Base-by-base conservation (phyloP, 2,797 vertebrate genomes). In the Lutjanus campechanus region DNA sequence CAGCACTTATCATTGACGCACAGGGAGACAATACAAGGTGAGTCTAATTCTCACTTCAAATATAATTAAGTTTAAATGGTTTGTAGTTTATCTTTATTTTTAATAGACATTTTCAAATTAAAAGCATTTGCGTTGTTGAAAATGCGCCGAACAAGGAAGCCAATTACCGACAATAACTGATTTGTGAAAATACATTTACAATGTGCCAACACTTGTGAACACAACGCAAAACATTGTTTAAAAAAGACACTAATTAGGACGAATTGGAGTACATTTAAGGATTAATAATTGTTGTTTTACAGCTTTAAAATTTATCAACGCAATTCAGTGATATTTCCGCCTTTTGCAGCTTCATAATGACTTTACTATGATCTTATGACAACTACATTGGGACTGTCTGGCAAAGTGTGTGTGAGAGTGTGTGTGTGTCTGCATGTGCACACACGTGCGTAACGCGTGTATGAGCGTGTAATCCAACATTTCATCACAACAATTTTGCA, bases 1-100 rank as follows among this genome's bases (percentile, higher is more conserved):
- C 98, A 99, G 97, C 98, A 99, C 97, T 97, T 98, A 94, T 97
- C 95, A 90, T 93, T 96, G 93, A 94, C 97, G 93, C 97, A 97
- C 96, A 96, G 97, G 96, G 98, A 98, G 94, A 97, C 96, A 93
- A 92, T 96, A 94, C 96, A 96, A 95, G 96, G 98, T 99, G 96
- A 98, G 97, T 90, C 47, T 16, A 20, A 54, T 17, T 44, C n/a
- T 29, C 41, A 43, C 41, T 29, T 63, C 4, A 13, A 8, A 3
- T 16, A 8, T 19, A 20, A 60, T 56, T 11, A 47, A 7, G 0
- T 69, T 47, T 3, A 49, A 60, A 9, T 19, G 0, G 44, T 66
- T 63, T 19, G 19, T 11, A 10, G 5, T 22, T 54, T 25, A 4
- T 17, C 3, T 5, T 25, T 15, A 25, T 20, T 58, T 13, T 49